phyloP scores from a whole-genome alignment of 2,888 invertebrate species.

The Tuberolachnus salignus region DNA sequence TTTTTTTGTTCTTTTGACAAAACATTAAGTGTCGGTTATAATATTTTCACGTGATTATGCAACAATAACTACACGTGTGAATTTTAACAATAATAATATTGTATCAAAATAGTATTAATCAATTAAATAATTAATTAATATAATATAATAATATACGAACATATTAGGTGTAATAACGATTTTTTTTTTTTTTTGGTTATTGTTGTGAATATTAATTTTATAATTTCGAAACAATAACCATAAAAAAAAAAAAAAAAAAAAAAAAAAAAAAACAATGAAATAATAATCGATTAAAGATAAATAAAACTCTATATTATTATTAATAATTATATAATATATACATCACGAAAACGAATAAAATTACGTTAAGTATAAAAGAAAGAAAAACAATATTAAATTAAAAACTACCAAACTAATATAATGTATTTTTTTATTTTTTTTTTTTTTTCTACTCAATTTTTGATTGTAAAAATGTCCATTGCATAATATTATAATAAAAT shows the following conservation, averaged over 20 bases:
- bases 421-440: too few relatives aligned
- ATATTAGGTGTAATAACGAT: too few relatives aligned
- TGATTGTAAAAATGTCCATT: conserved; percentile 14
- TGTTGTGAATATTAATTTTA: conserved; percentile 20
- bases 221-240: conserved; percentile 6
- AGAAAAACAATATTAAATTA: conserved; percentile 19
- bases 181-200: conserved; percentile 18
- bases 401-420: conserved; percentile 44
- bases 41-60: too few relatives aligned
- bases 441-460: not conserved
- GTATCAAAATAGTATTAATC: too few relatives aligned
- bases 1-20: too few relatives aligned
- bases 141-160: too few relatives aligned
- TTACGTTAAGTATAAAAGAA: conserved; percentile 52
- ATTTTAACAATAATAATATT: too few relatives aligned
- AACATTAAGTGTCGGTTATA: too few relatives aligned
- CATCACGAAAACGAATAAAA: conserved; percentile 19
- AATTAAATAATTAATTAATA: too few relatives aligned
- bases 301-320: conserved; percentile 16
- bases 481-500: not conserved
- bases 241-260: conserved; percentile 1
- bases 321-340: conserved; percentile 11
- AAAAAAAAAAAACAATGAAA: conserved; percentile 14
- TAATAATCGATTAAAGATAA: not conserved
- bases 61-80: too few relatives aligned